A percentile compares a stretch with the other conserved stretches of the same genome.
phyloP scores from a whole-genome alignment of 53 echinoderm and acorn worm genomes.

The Echinometra lucunter region DNA sequence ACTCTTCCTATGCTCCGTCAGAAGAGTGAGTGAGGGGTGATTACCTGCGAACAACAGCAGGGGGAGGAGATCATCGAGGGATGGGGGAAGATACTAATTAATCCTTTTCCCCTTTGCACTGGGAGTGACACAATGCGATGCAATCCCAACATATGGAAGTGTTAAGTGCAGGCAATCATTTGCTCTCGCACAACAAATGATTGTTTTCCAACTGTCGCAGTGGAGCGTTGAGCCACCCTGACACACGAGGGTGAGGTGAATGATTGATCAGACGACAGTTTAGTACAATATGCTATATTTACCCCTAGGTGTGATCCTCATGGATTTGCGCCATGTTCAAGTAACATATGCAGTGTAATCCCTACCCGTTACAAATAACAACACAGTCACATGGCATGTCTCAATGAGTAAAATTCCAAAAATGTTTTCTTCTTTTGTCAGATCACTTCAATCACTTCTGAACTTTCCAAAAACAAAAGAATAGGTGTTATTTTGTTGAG shows the following conservation, averaged over 20 bases:
- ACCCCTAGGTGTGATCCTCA: conserved; percentile 7
- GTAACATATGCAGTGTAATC: neutral
- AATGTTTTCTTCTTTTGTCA: neutral
- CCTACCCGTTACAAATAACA: neutral
- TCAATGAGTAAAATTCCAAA: neutral
- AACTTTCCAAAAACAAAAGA: neutral
- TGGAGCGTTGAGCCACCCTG: neutral
- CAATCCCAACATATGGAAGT: neutral
- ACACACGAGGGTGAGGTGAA: neutral
- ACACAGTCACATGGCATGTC: neutral
- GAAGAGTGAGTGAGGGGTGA: neutral
- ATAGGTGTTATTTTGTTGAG: neutral
- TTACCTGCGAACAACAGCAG: neutral
- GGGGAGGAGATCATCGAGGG: conserved; percentile 2
- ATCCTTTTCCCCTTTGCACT: conserved; percentile 1
- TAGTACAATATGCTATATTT: conserved; percentile 47
- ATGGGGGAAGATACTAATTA: conserved; percentile 53
- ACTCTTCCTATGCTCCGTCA: neutral
- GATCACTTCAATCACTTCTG: neutral
- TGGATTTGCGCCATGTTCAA: neutral
- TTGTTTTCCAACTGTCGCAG: conserved; percentile 44
- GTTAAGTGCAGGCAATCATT: conserved; percentile 18
- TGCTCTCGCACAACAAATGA: conserved; percentile 13
- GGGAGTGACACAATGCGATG: neutral
- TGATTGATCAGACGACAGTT: conserved; percentile 36